A percentile compares a stretch with the other conserved stretches of the same genome.
Evolutionary conservation across 2,888 invertebrate genomes (phyloP).

Genomic region (Teinopalpus imperialis): DNA sequence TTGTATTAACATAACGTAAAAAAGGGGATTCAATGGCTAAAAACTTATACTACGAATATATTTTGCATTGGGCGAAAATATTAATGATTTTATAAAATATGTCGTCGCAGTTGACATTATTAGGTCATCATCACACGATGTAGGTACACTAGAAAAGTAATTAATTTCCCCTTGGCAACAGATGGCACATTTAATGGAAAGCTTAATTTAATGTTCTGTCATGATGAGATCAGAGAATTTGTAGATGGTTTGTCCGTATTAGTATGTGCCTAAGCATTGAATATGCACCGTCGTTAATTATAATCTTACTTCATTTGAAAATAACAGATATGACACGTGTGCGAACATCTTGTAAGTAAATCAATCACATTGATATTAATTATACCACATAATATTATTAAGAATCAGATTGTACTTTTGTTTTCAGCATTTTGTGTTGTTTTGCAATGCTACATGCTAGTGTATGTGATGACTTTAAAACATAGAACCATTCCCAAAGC

Average conservation of each 20-base stretch:
- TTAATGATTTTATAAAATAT: background rate
- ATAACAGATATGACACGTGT: slow-evolving; percentile 2
- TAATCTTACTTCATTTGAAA: slow-evolving; percentile 10
- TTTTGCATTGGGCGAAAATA: too few species aligned
- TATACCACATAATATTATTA: too few species aligned
- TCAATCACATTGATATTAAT: too few species aligned
- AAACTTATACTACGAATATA: too few species aligned
- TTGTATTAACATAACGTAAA: too few species aligned
- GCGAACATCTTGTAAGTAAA: background rate
- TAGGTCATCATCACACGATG: slow-evolving; percentile 13
- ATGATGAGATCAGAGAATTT: slow-evolving; percentile 12
- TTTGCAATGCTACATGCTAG: too few species aligned
- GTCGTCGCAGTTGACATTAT: background rate
- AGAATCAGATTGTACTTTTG: too few species aligned
- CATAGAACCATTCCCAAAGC: too few species aligned
- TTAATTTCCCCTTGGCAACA: slow-evolving; percentile 11
- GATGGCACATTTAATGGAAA: slow-evolving; percentile 12
- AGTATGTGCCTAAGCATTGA: slow-evolving; percentile 10
- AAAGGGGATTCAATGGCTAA: too few species aligned
- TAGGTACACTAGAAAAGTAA: slow-evolving; percentile 13
- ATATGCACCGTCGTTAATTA: slow-evolving; percentile 5
- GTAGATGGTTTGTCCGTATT: slow-evolving; percentile 9
- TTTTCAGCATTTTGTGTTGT: too few species aligned
- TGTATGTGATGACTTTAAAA: too few species aligned
- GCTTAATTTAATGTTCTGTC: slow-evolving; percentile 14